Percentiles rank a stretch among this genome's conserved stretches.
Conservation (phyloP, 2,888 invertebrate genomes). For the Ennomos quercinarius region DNA sequence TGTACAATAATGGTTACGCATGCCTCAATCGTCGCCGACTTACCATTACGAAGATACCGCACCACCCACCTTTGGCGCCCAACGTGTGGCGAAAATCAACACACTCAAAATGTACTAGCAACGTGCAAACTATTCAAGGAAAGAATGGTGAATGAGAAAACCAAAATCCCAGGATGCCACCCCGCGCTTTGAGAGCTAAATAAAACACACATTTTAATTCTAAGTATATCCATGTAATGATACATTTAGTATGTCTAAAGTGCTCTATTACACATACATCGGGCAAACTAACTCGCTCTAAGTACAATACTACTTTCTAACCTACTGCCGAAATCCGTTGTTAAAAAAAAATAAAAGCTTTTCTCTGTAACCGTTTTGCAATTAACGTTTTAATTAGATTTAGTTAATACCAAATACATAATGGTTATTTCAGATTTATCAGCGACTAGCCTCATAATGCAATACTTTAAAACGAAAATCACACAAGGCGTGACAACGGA, state of each 20-base stretch:
- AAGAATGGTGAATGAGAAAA: slow-evolving; percentile 39
- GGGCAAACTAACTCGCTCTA: slow-evolving; percentile 73
- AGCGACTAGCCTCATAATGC: slow-evolving; percentile 12
- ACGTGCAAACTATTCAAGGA: slow-evolving; percentile 54
- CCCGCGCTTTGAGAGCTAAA: slow-evolving; percentile 72
- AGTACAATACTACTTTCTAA: slow-evolving; percentile 67
- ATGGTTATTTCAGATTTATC: neutral
- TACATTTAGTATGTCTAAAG: slow-evolving; percentile 76
- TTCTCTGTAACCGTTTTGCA: slow-evolving; percentile 29
- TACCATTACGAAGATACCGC: slow-evolving; percentile 34
- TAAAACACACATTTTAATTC: slow-evolving; percentile 82
- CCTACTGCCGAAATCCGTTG: slow-evolving; percentile 64
- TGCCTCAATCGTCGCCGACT: slow-evolving; percentile 42
- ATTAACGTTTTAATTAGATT: slow-evolving; percentile 35
- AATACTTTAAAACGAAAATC: slow-evolving; percentile 18
- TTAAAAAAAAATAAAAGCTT: slow-evolving; percentile 39
- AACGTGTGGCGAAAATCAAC: slow-evolving; percentile 54
- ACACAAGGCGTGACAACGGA: slow-evolving; percentile 44
- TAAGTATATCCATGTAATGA: slow-evolving; percentile 83
- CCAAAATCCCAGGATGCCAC: slow-evolving; percentile 44
- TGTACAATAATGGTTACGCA: slow-evolving; percentile 40
- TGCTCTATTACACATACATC: slow-evolving; percentile 78
- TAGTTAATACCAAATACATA: slow-evolving; percentile 16
- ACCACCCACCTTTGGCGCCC: slow-evolving; percentile 55
- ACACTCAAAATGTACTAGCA: slow-evolving; percentile 52